phyloP scores from a whole-genome alignment of 2,888 invertebrate genomes.

The Julus scandinavius region DNA sequence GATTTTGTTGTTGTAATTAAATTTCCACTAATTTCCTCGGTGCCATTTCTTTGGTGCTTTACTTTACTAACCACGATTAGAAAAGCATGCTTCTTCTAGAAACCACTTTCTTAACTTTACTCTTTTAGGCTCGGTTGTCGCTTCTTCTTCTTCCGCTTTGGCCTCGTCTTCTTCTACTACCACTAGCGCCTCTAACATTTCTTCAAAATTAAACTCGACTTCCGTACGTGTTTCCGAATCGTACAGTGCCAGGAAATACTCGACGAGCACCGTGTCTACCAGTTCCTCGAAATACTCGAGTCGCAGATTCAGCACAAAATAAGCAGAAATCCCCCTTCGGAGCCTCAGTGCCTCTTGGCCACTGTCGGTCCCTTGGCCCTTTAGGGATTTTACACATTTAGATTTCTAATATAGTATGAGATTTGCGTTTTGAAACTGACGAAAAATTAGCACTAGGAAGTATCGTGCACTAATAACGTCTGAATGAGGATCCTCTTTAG shows the following conservation, averaged over 20 bases:
- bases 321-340: too few relatives aligned
- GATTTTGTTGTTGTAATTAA: too few relatives aligned
- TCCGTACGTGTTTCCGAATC: conserved; percentile 47
- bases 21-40: too few relatives aligned
- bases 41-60: too few relatives aligned
- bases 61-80: background rate
- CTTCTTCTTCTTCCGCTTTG: conserved; percentile 46
- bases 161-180: conserved; percentile 43
- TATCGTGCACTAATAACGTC: too few relatives aligned
- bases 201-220: conserved; percentile 50
- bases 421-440: too few relatives aligned
- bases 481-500: too few relatives aligned
- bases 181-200: conserved; percentile 47
- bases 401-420: too few relatives aligned
- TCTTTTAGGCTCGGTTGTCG: conserved; percentile 49
- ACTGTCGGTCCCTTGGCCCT: background rate
- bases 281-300: conserved; percentile 37
- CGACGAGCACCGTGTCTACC: background rate
- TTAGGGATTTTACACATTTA: too few relatives aligned
- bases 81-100: background rate
- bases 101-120: conserved; percentile 7
- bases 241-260: conserved; percentile 48
- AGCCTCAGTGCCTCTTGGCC: too few relatives aligned
- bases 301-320: conserved; percentile 49
- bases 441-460: too few relatives aligned